These are phyloP conservation scores for Cephalophus harveyi DNA, from an alignment of 2,113 vertebrate species.

Conservation along the genomic window DNA sequence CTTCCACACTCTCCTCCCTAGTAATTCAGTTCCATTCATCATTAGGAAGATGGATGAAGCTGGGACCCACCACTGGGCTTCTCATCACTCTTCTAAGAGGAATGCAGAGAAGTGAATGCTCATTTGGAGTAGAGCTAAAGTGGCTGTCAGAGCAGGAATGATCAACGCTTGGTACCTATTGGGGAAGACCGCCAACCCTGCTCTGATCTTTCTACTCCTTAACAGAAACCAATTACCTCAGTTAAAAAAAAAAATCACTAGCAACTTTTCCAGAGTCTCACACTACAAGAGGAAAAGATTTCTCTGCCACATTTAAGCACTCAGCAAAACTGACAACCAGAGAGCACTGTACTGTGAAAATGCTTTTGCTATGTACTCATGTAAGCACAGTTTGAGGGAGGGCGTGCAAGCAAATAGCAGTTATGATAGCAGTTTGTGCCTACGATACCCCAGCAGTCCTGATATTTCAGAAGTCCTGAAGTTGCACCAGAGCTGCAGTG, in stretches of 20 bases:
- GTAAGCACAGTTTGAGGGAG: not conserved
- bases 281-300: not conserved
- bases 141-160: conserved; percentile 32
- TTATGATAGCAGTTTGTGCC: not conserved
- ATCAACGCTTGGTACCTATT: not conserved
- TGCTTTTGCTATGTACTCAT: not conserved
- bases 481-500: not conserved
- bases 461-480: not conserved
- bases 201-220: not conserved
- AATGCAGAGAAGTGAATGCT: conserved; percentile 21
- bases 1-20: not conserved
- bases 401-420: not conserved
- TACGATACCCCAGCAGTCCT: not conserved
- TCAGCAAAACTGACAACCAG: not conserved
- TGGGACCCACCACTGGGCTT: not conserved
- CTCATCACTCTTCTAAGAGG: conserved; percentile 21
- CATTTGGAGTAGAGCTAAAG: conserved; percentile 3
- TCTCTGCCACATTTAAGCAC: not conserved
- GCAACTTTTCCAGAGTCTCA: not conserved
- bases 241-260: not conserved
- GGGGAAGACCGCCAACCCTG: not conserved
- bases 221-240: not conserved
- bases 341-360: not conserved
- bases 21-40: not conserved
- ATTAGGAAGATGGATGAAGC: conserved; percentile 18